These are phyloP conservation scores for Drosophila merina DNA, from an alignment of 2,888 invertebrate species.

Conservation along the genomic window DNA sequence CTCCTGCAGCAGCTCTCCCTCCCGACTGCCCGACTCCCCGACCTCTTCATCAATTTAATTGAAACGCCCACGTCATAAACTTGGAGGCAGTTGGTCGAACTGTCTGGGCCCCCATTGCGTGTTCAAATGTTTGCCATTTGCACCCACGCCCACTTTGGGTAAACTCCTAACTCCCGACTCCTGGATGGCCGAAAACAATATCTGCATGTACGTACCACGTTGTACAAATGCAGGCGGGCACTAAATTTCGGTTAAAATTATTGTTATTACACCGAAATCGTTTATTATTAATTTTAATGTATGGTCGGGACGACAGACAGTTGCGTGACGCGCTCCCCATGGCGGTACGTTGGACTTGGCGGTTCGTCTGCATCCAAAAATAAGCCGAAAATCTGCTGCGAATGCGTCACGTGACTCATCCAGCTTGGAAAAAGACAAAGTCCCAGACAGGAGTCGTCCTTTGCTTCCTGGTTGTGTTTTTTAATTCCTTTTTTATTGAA, in stretches of 20 bases:
- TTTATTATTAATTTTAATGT: slow-evolving; percentile 83
- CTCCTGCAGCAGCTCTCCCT: slow-evolving; percentile 42
- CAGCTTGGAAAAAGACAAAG: slow-evolving; percentile 10
- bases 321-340: slow-evolving; percentile 63
- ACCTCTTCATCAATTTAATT: slow-evolving; percentile 66
- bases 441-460: slow-evolving; percentile 39
- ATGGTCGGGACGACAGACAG: slow-evolving; percentile 53
- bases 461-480: slow-evolving; percentile 27
- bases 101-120: slow-evolving; percentile 61
- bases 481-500: slow-evolving; percentile 20
- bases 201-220: slow-evolving; percentile 12
- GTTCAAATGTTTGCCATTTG: slow-evolving; percentile 75
- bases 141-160: slow-evolving; percentile 66
- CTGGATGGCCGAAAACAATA: slow-evolving; percentile 24
- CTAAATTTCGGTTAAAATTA: slow-evolving; percentile 77
- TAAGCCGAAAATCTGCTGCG: slow-evolving; percentile 52
- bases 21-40: background rate
- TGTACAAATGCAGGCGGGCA: slow-evolving; percentile 50
- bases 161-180: slow-evolving; percentile 53
- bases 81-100: slow-evolving; percentile 61
- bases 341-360: slow-evolving; percentile 15
- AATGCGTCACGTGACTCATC: slow-evolving; percentile 77
- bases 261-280: slow-evolving; percentile 81
- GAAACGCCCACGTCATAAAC: slow-evolving; percentile 77
- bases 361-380: slow-evolving; percentile 59